phyloP scores from a whole-genome alignment of 2,113 vertebrate species.

The Sylvia atricapilla region DNA sequence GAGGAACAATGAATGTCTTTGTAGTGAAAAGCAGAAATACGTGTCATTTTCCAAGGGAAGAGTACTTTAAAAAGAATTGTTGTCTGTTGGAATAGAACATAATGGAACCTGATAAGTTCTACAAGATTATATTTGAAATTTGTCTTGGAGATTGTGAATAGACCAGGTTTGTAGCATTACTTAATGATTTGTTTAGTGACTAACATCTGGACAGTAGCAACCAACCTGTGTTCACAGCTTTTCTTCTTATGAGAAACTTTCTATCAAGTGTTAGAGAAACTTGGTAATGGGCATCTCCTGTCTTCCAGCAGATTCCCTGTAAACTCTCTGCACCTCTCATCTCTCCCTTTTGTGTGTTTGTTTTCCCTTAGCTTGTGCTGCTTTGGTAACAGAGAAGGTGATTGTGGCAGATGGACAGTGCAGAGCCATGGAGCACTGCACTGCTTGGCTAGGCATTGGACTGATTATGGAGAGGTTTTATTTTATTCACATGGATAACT shows the following conservation, averaged over 20 bases:
- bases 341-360: neutral
- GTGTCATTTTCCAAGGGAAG: neutral
- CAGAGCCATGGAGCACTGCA: neutral
- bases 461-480: neutral
- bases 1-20: slow-evolving; percentile 43
- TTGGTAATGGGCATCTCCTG: neutral
- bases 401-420: neutral
- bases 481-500: neutral
- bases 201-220: neutral
- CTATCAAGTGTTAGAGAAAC: neutral
- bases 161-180: neutral
- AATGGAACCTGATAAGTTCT: neutral
- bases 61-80: neutral
- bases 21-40: neutral
- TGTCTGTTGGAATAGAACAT: neutral
- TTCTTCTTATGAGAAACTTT: neutral
- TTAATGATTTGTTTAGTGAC: neutral
- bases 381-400: neutral
- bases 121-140: neutral
- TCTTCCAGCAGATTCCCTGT: neutral
- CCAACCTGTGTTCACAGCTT: neutral
- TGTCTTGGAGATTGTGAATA: neutral
- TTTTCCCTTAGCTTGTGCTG: neutral
- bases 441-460: fast-evolving
- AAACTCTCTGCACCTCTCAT: neutral